These are phyloP conservation scores for Petrocephalus schoutedeni DNA, from an alignment of 2,797 vertebrate genomes.

Conservation along the genomic window DNA sequence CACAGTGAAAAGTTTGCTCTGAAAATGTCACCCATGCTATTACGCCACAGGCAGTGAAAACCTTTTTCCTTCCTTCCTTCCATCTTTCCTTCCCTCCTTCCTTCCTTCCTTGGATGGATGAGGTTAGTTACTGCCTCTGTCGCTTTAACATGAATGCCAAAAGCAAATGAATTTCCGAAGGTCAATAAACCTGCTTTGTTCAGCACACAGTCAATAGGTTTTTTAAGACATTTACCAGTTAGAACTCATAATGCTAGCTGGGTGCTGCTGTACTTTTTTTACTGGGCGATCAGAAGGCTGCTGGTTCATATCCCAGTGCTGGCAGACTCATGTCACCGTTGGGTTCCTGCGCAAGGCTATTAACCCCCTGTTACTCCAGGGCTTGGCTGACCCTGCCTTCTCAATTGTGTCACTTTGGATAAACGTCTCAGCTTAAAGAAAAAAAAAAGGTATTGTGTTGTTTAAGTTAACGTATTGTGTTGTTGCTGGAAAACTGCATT, in stretches of 20 bases:
- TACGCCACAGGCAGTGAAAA: background rate
- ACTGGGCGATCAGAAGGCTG: background rate
- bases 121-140: background rate
- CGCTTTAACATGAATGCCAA: too few relatives aligned
- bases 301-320: background rate
- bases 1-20: slow-evolving; percentile 1
- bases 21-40: background rate
- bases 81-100: background rate
- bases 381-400: background rate
- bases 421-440: background rate
- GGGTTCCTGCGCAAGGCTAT: background rate
- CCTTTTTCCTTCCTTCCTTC: background rate
- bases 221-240: background rate
- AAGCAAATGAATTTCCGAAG: background rate
- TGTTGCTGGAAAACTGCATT: too few relatives aligned
- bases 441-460: too few relatives aligned
- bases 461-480: too few relatives aligned
- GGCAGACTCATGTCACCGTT: background rate
- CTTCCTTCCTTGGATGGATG: background rate
- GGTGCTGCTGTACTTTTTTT: background rate
- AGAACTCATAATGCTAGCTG: background rate
- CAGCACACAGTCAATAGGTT: background rate
- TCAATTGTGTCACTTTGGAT: background rate
- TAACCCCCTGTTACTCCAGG: background rate
- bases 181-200: background rate